Conservation (phyloP, 2,888 invertebrate genomes). For the Metellina segmentata region DNA sequence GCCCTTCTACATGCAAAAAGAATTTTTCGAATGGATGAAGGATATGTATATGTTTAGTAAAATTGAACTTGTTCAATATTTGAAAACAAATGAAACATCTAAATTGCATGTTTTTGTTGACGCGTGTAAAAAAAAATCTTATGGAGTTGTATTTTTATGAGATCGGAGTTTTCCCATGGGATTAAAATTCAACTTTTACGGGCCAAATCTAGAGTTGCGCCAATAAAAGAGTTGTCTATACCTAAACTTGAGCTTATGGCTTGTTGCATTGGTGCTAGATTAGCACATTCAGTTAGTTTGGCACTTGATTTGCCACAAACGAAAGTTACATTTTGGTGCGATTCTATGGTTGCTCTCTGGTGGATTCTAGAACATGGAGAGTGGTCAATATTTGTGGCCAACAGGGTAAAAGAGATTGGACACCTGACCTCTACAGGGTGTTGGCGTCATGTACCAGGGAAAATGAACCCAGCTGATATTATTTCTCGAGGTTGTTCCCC, state of each 20-base stretch:
- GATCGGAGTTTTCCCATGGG: not conserved
- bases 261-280: constrained; percentile 12
- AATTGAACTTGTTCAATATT: no score
- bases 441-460: not conserved
- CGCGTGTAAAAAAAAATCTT: not conserved
- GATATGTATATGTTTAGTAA: no score
- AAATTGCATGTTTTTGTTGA: constrained; percentile 15
- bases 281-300: not conserved
- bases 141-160: constrained; percentile 9
- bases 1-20: no score
- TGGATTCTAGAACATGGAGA: not conserved
- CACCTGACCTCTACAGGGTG: not conserved
- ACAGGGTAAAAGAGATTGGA: constrained; percentile 10
- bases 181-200: not conserved
- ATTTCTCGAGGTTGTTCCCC: not conserved
- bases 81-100: not conserved
- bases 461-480: constrained; percentile 10
- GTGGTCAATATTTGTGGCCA: constrained; percentile 15
- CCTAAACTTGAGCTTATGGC: constrained; percentile 5
- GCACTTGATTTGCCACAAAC: constrained; percentile 10
- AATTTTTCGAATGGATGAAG: no score
- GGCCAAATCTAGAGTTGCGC: constrained; percentile 25
- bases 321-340: not conserved
- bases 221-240: not conserved
- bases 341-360: constrained; percentile 16